phyloP scores from a whole-genome alignment of 2,113 vertebrate species.

The Mionectes macconnelli region DNA sequence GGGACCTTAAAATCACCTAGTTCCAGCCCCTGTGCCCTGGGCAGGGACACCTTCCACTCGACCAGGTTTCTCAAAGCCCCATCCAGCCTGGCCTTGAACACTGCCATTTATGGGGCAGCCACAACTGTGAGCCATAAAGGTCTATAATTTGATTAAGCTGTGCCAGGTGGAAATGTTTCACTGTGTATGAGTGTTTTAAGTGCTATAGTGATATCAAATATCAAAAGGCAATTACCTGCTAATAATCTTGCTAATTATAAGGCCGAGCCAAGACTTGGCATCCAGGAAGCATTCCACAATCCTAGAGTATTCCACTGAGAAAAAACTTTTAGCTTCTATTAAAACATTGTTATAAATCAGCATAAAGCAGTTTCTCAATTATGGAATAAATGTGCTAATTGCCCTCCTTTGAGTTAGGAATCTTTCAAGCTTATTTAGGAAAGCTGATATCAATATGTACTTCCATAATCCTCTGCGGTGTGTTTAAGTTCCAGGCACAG shows the following conservation, averaged over 20 bases:
- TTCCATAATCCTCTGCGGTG: not conserved
- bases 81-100: not conserved
- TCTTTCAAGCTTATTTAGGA: not conserved
- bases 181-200: not conserved
- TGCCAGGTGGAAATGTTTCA: not conserved
- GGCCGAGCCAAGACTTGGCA: not conserved
- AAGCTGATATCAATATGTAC: not conserved
- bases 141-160: not conserved
- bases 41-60: not conserved
- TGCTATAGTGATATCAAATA: not conserved
- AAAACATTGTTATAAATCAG: not conserved
- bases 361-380: not conserved
- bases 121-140: not conserved
- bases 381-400: not conserved
- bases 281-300: not conserved
- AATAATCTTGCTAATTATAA: conserved; percentile 1
- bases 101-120: not conserved
- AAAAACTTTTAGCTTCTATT: not conserved
- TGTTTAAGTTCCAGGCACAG: not conserved
- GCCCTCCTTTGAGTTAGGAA: not conserved
- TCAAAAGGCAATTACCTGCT: not conserved
- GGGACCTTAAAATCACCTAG: not conserved
- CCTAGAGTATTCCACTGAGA: not conserved
- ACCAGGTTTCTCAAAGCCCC: not conserved
- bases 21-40: not conserved